Base-by-base conservation (phyloP, 2,888 invertebrate species). In the Diabrotica balteata region DNA sequence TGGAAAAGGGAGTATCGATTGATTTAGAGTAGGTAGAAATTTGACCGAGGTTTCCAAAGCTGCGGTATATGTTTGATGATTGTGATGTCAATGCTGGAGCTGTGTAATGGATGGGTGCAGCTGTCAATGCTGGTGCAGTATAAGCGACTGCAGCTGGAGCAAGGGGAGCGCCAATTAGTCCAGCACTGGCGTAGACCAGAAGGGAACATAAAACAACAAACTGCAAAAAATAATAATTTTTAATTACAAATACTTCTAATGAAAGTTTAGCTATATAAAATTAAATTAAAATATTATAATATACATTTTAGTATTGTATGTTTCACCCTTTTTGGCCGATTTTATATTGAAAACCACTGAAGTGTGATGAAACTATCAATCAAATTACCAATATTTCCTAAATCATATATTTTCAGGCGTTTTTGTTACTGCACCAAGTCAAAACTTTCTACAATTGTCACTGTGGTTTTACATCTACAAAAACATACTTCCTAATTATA, bases 1-100 rank as follows among this genome's bases (percentile, higher is more conserved):
- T 90, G 59, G 90, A 91, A 86, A 88, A 91, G 8, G 92, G 91
- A 4, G 91, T 91, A 81, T 90, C 90, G 75, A 91, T 87, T 70
- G 90, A 88, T 81, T 91, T 92, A 17, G 88, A 86, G 83, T 89
- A 90, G 58, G 90, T 90, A 11, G 91, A 90, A 67, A 90, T 86
- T 86, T 89, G 89, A 71, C 90, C 91, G 72, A 91, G 84, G 80
- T 91, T 91, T 73, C 90, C 91, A 68, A 86, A 89, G 57, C 88
- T 87, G 71, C 90, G 85, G 73, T 88, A 81, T 75, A 87, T 89
- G 81, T 90, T 90, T 68, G 88, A 86, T 50, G 87, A 87, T 78
- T 89, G 88, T 9, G 87, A 85, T 66, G 89, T 87, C 72, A 89
- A 82, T 83, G 87, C 83, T 84, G 87, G 75, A 83, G 87, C 77